These are phyloP conservation scores for Dolichoris vasculosae DNA, from an alignment of 1,140 invertebrate species.

Conservation along the genomic window DNA sequence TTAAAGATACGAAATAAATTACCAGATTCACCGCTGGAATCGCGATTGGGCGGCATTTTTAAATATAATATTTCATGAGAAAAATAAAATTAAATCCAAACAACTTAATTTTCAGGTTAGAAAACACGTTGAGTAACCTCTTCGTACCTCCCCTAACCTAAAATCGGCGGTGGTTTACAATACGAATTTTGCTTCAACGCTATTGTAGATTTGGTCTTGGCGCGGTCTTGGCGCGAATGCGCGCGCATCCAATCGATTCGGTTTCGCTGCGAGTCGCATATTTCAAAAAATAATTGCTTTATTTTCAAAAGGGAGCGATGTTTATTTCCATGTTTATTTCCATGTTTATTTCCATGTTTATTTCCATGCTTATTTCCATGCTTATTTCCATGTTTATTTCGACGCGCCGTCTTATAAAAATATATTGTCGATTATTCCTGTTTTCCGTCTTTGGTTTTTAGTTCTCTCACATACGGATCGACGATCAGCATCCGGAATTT, in stretches of 20 bases:
- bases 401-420: too few relatives aligned
- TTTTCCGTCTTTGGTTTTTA: too few relatives aligned
- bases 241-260: neutral
- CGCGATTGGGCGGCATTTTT: conserved; percentile 62
- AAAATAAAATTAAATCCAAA: conserved; percentile 15
- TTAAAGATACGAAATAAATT: conserved; percentile 20
- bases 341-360: too few relatives aligned
- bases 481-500: too few relatives aligned
- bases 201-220: neutral
- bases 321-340: too few relatives aligned
- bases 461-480: too few relatives aligned
- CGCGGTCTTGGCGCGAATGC: conserved; percentile 2
- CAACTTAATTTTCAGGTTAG: conserved; percentile 14
- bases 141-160: neutral
- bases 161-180: neutral
- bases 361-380: too few relatives aligned
- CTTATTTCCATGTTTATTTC: too few relatives aligned
- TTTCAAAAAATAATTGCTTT: too few relatives aligned
- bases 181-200: neutral
- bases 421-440: too few relatives aligned
- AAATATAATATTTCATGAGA: conserved; percentile 17
- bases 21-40: conserved; percentile 68
- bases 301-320: too few relatives aligned
- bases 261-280: neutral
- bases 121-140: conserved; percentile 19